Percentiles rank a stretch among this genome's conserved stretches.
These are phyloP conservation scores for Parazoanthus atlanticus DNA, from an alignment of 92 coral and sea anemone species.

Conservation along the genomic window DNA sequence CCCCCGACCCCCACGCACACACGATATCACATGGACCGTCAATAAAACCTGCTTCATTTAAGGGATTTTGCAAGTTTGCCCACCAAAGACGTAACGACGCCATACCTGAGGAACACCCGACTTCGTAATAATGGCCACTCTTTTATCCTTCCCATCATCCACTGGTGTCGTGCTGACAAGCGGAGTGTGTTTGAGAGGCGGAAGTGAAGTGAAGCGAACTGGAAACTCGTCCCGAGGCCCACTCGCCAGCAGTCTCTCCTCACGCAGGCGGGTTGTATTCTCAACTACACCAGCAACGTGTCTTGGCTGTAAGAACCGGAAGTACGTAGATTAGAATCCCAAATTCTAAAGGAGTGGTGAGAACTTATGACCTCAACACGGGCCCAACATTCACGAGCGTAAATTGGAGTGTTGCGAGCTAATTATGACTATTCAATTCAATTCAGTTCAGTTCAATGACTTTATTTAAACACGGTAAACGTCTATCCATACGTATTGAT, in stretches of 20 bases:
- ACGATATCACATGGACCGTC: too few relatives aligned
- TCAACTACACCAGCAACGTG: conserved; percentile 81
- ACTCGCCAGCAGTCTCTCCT: conserved; percentile 46
- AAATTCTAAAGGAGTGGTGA: too few relatives aligned
- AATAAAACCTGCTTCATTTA: too few relatives aligned
- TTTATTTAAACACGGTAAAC: too few relatives aligned
- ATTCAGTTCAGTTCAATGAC: too few relatives aligned
- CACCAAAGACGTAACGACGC: neutral
- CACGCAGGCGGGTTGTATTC: conserved; percentile 62
- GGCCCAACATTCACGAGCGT: too few relatives aligned
- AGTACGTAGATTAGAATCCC: too few relatives aligned
- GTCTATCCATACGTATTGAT: too few relatives aligned
- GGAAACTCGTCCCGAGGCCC: conserved; percentile 47
- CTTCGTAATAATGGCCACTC: neutral
- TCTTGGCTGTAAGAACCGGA: conserved; percentile 48
- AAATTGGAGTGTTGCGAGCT: too few relatives aligned
- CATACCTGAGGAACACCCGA: conserved; percentile 39
- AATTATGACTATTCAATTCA: too few relatives aligned
- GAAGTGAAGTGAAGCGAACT: conserved; percentile 67
- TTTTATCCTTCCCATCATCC: conserved; percentile 13
- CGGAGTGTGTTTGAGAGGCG: conserved; percentile 76
- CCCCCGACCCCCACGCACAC: too few relatives aligned
- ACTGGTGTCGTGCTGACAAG: conserved; percentile 46
- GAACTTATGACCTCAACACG: too few relatives aligned
- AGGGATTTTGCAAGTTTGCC: neutral